Evolutionary conservation across 2,888 invertebrate genomes (phyloP), one percentile per base, ranked within the genome.

Genomic region (Parthenolecanium corni): DNA sequence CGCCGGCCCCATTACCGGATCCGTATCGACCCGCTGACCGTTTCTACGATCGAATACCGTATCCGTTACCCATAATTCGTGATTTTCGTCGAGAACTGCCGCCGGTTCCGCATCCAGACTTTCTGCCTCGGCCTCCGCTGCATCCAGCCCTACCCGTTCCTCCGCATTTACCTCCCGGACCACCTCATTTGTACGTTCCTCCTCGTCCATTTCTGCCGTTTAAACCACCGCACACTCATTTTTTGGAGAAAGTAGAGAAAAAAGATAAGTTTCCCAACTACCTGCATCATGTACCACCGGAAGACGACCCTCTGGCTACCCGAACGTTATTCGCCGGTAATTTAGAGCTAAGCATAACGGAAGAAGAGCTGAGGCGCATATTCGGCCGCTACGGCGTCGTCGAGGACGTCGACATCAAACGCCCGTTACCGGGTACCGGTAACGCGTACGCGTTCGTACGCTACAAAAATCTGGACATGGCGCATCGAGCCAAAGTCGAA

Each of bases 371-470:
- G 16, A 79, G 92, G 12, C 81, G 93, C 64, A 93, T 96, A 66
- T 98, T 98, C 77, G 91, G 92, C 38, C 83, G 91, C 65, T 98
- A 92, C 75, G 98, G 98, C 42, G 83, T 88, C 66, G 91, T 98
- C 18, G 97, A 98, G 73, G 97, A 97, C 71, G 92, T 98, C 71
- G 97, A 98, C 72, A 96, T 98, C 57, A 98, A 98, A 72, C 79
- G 95, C 31, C 96, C 96, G 1, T 89, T 91, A 0, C 93, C 93
- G 0, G 95, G 94, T 1, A 93, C 94, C 14, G 95, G 95, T 11
- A 96, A 96, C 78, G 95, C 95, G 0, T 96, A 94, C 77, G 96
- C 96, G 11, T 96, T 97, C 77, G 91, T 97, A 0, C 83, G 94
- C 62, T 97, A 92, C 74, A 88, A 91, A 73, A 96, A 95, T 70